Evolutionary conservation across 2,888 invertebrate genomes (phyloP).

Genomic region (Timema podura): DNA sequence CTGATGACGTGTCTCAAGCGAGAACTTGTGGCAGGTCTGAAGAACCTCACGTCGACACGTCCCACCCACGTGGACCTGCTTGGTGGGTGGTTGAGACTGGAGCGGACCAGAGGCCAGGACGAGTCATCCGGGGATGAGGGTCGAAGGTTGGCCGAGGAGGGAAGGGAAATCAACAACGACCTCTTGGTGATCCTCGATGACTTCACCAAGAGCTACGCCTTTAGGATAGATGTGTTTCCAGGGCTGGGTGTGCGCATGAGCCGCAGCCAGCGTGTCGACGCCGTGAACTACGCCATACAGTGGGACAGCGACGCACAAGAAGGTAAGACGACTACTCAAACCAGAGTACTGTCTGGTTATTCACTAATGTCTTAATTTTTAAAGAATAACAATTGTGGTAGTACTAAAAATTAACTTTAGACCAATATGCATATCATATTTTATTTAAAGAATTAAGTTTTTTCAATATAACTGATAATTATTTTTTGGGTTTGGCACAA

Average conservation of each 20-base stretch:
- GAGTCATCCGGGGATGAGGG: not conserved
- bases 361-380: no score
- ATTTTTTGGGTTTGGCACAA: no score
- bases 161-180: not conserved
- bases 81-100: not conserved
- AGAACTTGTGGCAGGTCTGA: not conserved
- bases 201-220: not conserved
- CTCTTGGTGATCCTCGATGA: not conserved
- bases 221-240: not conserved
- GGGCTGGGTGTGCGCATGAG: not conserved
- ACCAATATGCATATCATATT: no score
- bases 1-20: not conserved
- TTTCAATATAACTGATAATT: no score
- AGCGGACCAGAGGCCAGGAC: not conserved
- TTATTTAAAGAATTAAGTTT: no score
- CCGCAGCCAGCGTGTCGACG: not conserved
- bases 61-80: not conserved
- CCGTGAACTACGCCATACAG: slow-evolving; percentile 7
- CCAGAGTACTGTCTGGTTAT: no score
- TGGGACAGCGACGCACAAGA: not conserved
- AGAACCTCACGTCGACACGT: not conserved
- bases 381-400: no score
- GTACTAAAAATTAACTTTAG: no score
- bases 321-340: not conserved
- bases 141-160: not conserved